Percentiles rank a stretch among this genome's conserved stretches.
phyloP scores from a whole-genome alignment of 2,797 vertebrate species.

The Poeciliopsis presidionis region DNA sequence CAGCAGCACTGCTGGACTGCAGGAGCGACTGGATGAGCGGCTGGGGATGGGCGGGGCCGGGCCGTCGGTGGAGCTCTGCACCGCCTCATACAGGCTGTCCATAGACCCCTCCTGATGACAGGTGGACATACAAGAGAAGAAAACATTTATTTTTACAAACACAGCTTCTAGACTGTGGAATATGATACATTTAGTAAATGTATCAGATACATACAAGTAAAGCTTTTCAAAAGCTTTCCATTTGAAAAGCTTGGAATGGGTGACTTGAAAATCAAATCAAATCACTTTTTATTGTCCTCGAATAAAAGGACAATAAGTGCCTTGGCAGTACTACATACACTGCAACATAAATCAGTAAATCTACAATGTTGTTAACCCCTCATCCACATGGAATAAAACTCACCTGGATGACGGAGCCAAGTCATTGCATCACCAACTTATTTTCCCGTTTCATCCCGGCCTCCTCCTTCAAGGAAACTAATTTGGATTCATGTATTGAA shows the following conservation, averaged over 20 bases:
- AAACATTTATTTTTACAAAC: conserved; percentile 1
- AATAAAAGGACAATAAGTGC: background rate
- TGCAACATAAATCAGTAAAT: background rate
- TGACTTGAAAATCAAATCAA: background rate
- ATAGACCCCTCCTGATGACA: conserved; percentile 86
- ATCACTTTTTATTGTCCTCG: background rate
- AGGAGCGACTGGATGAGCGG: conserved; percentile 63
- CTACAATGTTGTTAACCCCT: background rate
- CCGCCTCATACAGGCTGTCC: conserved; percentile 92
- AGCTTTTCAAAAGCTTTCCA: background rate
- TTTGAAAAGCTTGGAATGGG: background rate
- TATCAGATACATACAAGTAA: no score
- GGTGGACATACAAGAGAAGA: conserved; percentile 18
- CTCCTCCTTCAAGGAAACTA: background rate
- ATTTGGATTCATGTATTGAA: background rate
- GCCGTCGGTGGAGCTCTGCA: conserved; percentile 77
- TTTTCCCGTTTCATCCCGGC: background rate
- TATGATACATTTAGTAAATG: background rate
- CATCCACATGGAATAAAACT: background rate
- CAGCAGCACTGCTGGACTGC: conserved; percentile 68
- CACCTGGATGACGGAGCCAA: background rate
- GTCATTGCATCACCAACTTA: background rate
- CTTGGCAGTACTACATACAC: background rate
- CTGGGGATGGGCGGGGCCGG: conserved; percentile 68
- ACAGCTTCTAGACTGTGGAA: background rate